These are phyloP conservation scores for Tolmerus cingulatus DNA, from an alignment of 2,888 invertebrate genomes.

Conservation along the genomic window DNA sequence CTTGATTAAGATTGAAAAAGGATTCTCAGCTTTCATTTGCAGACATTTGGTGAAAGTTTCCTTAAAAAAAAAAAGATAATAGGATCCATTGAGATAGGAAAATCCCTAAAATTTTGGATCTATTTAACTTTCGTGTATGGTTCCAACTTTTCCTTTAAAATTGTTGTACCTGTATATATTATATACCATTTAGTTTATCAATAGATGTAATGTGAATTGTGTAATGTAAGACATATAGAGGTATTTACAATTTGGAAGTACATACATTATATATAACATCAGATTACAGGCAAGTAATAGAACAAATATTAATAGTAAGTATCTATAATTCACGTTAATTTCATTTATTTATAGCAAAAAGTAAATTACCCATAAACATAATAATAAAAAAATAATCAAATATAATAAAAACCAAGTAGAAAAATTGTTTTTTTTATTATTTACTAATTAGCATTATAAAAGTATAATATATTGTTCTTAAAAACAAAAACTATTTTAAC, in stretches of 20 bases:
- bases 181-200: not conserved
- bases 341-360: too few species aligned
- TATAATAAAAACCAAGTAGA: too few species aligned
- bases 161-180: too few species aligned
- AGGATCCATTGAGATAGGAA: not conserved
- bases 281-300: too few species aligned
- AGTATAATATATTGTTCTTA: too few species aligned
- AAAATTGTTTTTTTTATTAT: too few species aligned
- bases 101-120: not conserved
- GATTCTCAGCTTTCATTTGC: not conserved
- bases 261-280: not conserved
- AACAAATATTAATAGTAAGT: too few species aligned
- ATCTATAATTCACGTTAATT: too few species aligned
- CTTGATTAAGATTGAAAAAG: conserved; percentile 19
- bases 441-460: too few species aligned
- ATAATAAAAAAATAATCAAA: too few species aligned
- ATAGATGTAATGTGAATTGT: not conserved
- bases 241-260: not conserved
- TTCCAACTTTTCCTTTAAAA: not conserved
- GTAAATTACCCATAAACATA: too few species aligned
- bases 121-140: not conserved
- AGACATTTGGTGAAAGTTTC: not conserved
- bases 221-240: not conserved
- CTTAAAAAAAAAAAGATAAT: not conserved
- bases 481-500: too few species aligned